phyloP scores from a whole-genome alignment of 1,140 invertebrate genomes.

The Delia radicum region DNA sequence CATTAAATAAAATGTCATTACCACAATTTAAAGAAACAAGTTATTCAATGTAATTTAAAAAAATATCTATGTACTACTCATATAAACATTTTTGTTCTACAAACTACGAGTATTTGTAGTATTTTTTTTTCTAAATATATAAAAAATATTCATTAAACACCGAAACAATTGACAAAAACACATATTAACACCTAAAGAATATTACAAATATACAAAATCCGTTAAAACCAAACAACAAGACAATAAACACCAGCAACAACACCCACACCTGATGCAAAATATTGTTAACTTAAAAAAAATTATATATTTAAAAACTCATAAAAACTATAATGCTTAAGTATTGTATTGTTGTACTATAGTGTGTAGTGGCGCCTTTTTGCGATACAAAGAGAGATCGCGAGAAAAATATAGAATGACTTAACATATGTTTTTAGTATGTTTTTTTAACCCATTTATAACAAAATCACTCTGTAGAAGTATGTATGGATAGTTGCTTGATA shows the following conservation, averaged over 20 bases:
- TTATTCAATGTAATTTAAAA: neutral
- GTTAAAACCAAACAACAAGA: neutral
- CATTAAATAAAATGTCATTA: neutral
- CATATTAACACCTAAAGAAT: constrained; percentile 19
- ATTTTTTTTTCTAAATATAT: neutral
- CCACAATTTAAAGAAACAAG: neutral
- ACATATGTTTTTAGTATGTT: neutral
- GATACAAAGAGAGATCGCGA: neutral
- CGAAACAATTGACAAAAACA: constrained; percentile 7
- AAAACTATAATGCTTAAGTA: neutral
- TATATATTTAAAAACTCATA: neutral
- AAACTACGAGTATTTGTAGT: neutral
- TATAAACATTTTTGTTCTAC: neutral
- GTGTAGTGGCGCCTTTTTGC: neutral
- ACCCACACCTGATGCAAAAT: constrained; percentile 20
- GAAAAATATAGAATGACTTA: constrained; percentile 1
- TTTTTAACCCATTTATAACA: too few species aligned
- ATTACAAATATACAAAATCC: neutral
- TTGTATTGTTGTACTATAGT: neutral
- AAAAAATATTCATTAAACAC: neutral
- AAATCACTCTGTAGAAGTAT: too few species aligned
- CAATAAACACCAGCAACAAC: neutral
- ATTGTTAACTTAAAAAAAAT: neutral
- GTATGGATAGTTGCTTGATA: too few species aligned
- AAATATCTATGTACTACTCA: too few species aligned